Conservation (phyloP, 2,113 vertebrate species). For the Coptodon bakossiorum region DNA sequence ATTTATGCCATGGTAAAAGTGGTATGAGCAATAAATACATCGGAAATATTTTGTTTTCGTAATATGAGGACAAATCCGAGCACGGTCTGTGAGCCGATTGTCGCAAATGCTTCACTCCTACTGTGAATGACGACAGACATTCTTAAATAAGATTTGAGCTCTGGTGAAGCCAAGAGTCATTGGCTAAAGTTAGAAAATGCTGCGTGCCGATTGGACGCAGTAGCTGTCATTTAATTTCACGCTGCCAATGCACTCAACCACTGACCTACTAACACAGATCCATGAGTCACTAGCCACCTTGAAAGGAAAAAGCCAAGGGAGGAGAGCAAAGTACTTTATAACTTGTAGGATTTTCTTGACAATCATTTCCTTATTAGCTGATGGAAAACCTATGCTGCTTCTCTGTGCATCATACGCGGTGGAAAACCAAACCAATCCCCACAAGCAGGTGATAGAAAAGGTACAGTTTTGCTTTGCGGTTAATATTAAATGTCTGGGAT, state of each 20-base stretch:
- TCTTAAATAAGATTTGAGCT: slow-evolving; percentile 1
- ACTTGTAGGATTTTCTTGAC: background rate
- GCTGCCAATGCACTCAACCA: slow-evolving; percentile 62
- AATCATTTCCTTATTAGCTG: background rate
- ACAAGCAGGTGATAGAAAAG: background rate
- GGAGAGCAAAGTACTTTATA: background rate
- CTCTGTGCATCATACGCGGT: background rate
- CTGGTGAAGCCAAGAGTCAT: slow-evolving; percentile 4
- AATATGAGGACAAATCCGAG: background rate
- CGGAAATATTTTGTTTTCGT: background rate
- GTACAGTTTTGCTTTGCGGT: background rate
- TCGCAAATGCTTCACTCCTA: background rate
- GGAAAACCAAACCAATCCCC: background rate
- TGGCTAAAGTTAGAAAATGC: slow-evolving; percentile 52
- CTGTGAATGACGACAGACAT: slow-evolving; percentile 11
- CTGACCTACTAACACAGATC: slow-evolving; percentile 98
- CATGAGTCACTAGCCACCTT: slow-evolving; percentile 67
- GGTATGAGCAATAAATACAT: background rate
- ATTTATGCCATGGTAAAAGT: background rate
- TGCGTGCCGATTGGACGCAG: slow-evolving; percentile 45
- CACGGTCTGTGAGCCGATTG: background rate
- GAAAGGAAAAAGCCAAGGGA: slow-evolving; percentile 36
- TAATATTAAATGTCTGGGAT: background rate
- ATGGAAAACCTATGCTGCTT: background rate
- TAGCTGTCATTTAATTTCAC: slow-evolving; percentile 33